Conservation (phyloP, 2,113 vertebrate species). For the Thinocorus orbignyianus region DNA sequence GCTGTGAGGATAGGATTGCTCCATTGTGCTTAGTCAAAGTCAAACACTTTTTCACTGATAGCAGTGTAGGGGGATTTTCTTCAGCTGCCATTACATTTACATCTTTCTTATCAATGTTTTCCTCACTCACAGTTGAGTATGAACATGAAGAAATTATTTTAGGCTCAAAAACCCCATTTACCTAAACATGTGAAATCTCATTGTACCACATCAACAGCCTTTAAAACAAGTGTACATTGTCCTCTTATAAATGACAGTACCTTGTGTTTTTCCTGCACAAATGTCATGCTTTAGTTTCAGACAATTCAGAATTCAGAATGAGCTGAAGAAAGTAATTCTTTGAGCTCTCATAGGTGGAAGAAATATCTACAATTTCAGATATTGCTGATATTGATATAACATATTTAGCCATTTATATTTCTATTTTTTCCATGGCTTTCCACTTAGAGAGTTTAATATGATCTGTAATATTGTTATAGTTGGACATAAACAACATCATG, state of each 20-base stretch:
- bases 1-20: not conserved
- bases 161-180: not conserved
- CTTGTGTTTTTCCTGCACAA: not conserved
- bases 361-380: not conserved
- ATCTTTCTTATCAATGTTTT: not conserved
- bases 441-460: not conserved
- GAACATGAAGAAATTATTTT: not conserved
- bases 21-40: not conserved
- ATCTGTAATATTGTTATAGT: not conserved
- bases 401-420: not conserved
- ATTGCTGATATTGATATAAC: not conserved
- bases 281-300: not conserved
- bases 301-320: not conserved
- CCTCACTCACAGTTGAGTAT: not conserved
- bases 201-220: not conserved
- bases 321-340: not conserved
- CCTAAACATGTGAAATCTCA: not conserved
- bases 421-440: not conserved
- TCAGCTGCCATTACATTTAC: not conserved
- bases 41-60: not conserved
- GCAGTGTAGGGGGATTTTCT: not conserved
- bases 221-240: not conserved
- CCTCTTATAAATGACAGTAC: not conserved
- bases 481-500: not conserved
- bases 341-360: not conserved